These are phyloP conservation scores for Papilio helenus DNA, from an alignment of 1,140 invertebrate species.

Conservation along the genomic window DNA sequence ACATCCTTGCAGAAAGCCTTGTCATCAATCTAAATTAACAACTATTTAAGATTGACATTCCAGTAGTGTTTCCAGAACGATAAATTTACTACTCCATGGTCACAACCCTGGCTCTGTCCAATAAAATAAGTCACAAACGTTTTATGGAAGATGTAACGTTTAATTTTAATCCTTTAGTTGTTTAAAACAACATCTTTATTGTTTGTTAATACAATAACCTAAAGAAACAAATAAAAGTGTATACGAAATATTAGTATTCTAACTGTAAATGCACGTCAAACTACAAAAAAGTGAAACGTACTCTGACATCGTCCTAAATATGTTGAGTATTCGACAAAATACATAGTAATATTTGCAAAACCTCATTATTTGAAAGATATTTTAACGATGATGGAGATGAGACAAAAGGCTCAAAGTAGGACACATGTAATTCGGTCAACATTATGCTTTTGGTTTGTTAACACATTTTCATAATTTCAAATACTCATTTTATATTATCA, in stretches of 20 bases:
- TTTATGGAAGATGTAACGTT: background rate
- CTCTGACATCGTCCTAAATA: background rate
- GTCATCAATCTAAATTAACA: slow-evolving; percentile 9
- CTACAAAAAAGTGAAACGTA: background rate
- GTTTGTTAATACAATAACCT: background rate
- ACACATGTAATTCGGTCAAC: slow-evolving; percentile 4
- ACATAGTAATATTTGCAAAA: slow-evolving; percentile 16
- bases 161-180: background rate
- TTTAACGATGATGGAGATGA: slow-evolving; percentile 15
- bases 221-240: too few relatives aligned
- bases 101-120: slow-evolving; percentile 4
- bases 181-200: too few relatives aligned
- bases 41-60: slow-evolving; percentile 1
- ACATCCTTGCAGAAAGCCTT: background rate
- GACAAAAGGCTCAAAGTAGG: slow-evolving; percentile 17
- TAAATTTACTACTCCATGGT: slow-evolving; percentile 19
- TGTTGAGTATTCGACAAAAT: slow-evolving; percentile 6
- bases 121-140: slow-evolving; percentile 13
- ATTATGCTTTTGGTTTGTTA: slow-evolving; percentile 4
- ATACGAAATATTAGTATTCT: background rate
- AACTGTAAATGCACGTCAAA: background rate
- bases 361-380: slow-evolving; percentile 18
- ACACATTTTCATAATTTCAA: slow-evolving; percentile 11
- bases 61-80: background rate
- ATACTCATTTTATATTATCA: background rate